These are phyloP conservation scores for Gymnoscopelus microlampas DNA, from an alignment of 2,797 vertebrate genomes.

Conservation along the genomic window DNA sequence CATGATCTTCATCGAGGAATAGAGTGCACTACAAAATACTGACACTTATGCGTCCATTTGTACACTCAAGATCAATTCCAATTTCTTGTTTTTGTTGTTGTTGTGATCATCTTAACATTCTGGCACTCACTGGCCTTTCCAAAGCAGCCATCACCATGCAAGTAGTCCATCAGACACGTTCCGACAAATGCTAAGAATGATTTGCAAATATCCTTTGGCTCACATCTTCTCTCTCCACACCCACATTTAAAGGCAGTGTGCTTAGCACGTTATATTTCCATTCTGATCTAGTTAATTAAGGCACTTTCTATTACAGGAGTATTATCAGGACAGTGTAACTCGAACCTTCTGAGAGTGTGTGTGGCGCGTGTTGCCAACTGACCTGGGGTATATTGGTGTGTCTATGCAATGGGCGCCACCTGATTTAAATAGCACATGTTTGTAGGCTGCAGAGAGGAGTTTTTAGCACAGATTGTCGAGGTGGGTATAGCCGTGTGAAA, in stretches of 20 bases:
- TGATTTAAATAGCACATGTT: constrained; percentile 59
- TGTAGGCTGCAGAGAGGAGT: constrained; percentile 14
- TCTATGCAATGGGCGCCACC: constrained; percentile 35
- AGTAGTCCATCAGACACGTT: too few species aligned
- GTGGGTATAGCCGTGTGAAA: constrained; percentile 22
- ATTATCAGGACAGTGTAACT: constrained; percentile 63
- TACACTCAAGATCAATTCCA: too few species aligned
- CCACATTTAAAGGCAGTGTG: constrained; percentile 16
- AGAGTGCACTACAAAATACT: too few species aligned
- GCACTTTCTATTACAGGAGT: constrained; percentile 65
- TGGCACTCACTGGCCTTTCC: neutral
- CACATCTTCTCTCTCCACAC: neutral
- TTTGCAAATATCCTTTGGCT: constrained; percentile 12
- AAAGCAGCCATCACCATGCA: neutral
- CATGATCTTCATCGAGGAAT: too few species aligned
- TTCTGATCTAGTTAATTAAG: constrained; percentile 71
- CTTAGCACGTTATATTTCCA: constrained; percentile 46
- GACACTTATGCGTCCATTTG: too few species aligned
- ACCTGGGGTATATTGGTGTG: constrained; percentile 5
- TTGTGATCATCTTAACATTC: neutral
- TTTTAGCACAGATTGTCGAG: constrained; percentile 58
- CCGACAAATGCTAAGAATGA: constrained; percentile 8
- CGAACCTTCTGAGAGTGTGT: constrained; percentile 43
- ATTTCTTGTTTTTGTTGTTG: too few species aligned
- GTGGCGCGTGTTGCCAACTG: constrained; percentile 27